phyloP scores from a whole-genome alignment of 2,113 vertebrate species.

The Pelodiscus sinensis region DNA sequence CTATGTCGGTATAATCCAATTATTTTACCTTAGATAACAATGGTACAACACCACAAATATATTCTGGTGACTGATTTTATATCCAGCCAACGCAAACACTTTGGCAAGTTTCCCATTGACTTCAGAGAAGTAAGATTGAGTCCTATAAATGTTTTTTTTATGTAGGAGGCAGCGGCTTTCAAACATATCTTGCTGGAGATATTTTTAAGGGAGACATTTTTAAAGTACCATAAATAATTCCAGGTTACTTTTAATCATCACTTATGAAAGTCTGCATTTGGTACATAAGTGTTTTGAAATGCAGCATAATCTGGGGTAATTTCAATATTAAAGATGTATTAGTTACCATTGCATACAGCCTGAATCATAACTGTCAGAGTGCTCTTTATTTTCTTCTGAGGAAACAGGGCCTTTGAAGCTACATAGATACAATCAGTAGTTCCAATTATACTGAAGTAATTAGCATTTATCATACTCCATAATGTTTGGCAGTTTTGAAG shows the following conservation, averaged over 20 bases:
- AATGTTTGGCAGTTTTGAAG: slow-evolving; percentile 6
- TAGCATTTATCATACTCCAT: slow-evolving; percentile 15
- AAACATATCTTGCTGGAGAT: not conserved
- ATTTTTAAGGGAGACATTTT: not conserved
- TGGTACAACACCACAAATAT: not conserved
- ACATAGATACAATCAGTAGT: slow-evolving; percentile 15
- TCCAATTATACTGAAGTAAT: slow-evolving; percentile 39
- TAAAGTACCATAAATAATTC: slow-evolving; percentile 20
- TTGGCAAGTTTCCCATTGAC: not conserved
- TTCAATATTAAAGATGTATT: slow-evolving; percentile 50
- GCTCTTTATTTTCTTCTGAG: slow-evolving; percentile 52
- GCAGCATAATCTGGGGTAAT: slow-evolving; percentile 26
- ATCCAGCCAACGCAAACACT: not conserved
- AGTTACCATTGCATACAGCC: slow-evolving; percentile 18
- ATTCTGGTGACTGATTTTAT: not conserved
- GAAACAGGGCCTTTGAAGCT: slow-evolving; percentile 49
- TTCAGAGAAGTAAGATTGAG: not conserved
- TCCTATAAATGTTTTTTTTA: not conserved
- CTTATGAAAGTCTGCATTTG: slow-evolving; percentile 2
- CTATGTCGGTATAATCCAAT: not conserved
- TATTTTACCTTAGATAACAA: not conserved
- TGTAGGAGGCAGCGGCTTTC: not conserved
- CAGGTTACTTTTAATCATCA: not conserved
- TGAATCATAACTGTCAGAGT: slow-evolving; percentile 23
- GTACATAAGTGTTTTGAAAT: slow-evolving; percentile 30